A percentile compares a stretch with the other conserved stretches of the same genome.
Conservation (phyloP, 2,888 invertebrate genomes). For the Drosophila lacicola region DNA sequence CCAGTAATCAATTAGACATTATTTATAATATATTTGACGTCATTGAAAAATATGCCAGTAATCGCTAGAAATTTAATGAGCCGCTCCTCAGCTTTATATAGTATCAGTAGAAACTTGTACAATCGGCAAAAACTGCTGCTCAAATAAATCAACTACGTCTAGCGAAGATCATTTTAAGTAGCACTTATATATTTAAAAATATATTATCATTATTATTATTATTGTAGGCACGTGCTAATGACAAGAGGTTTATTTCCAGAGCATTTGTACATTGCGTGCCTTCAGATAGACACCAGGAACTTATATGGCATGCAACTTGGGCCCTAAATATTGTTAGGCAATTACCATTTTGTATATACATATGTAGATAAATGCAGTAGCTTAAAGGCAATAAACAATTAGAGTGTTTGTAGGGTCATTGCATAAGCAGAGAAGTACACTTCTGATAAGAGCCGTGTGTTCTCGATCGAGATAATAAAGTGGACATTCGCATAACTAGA, state of each 20-base stretch:
- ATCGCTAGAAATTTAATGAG: constrained; percentile 22
- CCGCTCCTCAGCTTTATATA: not conserved
- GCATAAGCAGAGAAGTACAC: constrained; percentile 21
- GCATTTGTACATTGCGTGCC: constrained; percentile 1
- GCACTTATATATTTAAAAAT: not conserved
- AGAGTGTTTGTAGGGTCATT: constrained; percentile 27
- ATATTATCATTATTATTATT: constrained; percentile 16
- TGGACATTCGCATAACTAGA: not conserved
- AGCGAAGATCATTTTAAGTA: not conserved
- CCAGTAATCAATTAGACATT: not conserved
- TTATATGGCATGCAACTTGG: constrained; percentile 7
- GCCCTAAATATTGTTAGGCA: not conserved
- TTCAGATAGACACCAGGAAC: constrained; percentile 1
- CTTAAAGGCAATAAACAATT: constrained; percentile 24
- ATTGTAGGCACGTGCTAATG: constrained; percentile 3
- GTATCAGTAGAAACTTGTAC: not conserved
- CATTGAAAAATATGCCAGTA: constrained; percentile 14
- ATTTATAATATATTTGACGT: not conserved
- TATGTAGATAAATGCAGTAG: constrained; percentile 25
- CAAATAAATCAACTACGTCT: constrained; percentile 1
- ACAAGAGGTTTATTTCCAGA: not conserved
- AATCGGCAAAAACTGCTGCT: constrained; percentile 5
- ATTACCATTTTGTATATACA: constrained; percentile 18
- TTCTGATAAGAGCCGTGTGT: constrained; percentile 31
- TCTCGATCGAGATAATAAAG: constrained; percentile 22